Base-by-base conservation (phyloP, 2,888 invertebrate genomes). In the Thera obeliscata region DNA sequence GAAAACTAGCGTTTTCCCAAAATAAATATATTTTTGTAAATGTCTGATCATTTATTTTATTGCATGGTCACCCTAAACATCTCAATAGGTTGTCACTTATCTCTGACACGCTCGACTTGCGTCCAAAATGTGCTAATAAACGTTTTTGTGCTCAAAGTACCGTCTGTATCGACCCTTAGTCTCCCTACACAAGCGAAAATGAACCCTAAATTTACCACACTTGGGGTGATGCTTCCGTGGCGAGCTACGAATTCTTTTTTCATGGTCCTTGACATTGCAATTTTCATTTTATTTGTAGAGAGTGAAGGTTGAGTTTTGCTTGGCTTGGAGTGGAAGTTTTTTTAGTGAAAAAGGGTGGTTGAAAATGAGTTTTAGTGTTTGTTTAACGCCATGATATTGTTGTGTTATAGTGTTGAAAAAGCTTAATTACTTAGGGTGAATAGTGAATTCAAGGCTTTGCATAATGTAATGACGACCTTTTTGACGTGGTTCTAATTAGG, bases 51-150 rank as follows among this genome's bases (percentile, higher is more conserved):
- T 54, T 43, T 59, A 54, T 57, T 58, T 52, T 56, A 58, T 36
- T 33, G 22, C 49, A 74, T 78, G 66, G 73, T 73, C 78, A 78
- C 83, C 84, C 81, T 71, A 80, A 71, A 74, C 79, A 79, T 81
- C 87, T 87, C 87, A 83, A 87, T 87, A 81, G 88, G 85, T 86
- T 85, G 88, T 89, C 89, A 89, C 89, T 89, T 87, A 88, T 84
- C 88, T 78, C 81, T 72, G 80, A 79, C 85, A 87, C 89, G 91
- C 86, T 87, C 81, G 85, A 87, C 85, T 88, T 82, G 83, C 85
- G 75, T 80, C 81, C 81, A 81, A 82, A 88, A 89, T 86, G 88
- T 82, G 87, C 88, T 90, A 89, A 90, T 90, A 90, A 90, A 90
- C 87, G 88, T 87, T 90, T 89, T 87, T 87, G 81, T 85, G 79